These are phyloP conservation scores for Acomys russatus DNA, from an alignment of 2,797 vertebrate species.

Conservation along the genomic window DNA sequence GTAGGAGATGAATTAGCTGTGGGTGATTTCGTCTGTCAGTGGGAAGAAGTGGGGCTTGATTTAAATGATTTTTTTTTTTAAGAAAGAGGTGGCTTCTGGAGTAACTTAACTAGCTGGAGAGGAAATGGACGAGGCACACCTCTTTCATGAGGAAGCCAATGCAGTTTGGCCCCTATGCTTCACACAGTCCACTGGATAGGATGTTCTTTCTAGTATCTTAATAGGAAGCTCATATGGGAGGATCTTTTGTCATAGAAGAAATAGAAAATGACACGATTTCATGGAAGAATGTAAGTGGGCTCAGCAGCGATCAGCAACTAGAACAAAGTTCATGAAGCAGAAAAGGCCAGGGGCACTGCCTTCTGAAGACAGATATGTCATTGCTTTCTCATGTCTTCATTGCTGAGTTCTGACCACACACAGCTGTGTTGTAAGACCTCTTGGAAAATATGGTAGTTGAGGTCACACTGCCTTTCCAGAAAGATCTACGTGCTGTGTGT, in stretches of 20 bases:
- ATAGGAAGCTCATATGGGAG: constrained; percentile 53
- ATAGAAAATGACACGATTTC: constrained; percentile 69
- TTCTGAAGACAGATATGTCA: constrained; percentile 13
- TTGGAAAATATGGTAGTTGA: background rate
- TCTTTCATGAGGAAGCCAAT: constrained; percentile 69
- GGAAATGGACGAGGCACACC: constrained; percentile 71
- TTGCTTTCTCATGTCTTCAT: background rate
- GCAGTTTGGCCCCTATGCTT: constrained; percentile 72
- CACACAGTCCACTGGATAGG: constrained; percentile 69
- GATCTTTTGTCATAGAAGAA: constrained; percentile 66
- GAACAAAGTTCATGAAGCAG: background rate
- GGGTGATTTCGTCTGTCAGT: constrained; percentile 80
- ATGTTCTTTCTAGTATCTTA: constrained; percentile 16
- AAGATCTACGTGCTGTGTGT: background rate
- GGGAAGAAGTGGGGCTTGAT: constrained; percentile 78
- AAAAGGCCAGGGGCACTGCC: background rate
- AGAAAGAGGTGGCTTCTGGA: constrained; percentile 85
- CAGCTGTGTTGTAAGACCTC: background rate
- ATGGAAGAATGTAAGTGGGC: background rate
- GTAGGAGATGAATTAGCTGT: constrained; percentile 85
- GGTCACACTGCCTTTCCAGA: background rate
- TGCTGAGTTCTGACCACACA: constrained; percentile 37
- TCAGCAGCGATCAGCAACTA: background rate
- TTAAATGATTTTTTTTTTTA: constrained; percentile 77
- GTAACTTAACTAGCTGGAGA: constrained; percentile 78